Percentiles rank a stretch among this genome's conserved stretches.
Conservation (phyloP, 1,140 invertebrate species). For the Caligus rogercresseyi region DNA sequence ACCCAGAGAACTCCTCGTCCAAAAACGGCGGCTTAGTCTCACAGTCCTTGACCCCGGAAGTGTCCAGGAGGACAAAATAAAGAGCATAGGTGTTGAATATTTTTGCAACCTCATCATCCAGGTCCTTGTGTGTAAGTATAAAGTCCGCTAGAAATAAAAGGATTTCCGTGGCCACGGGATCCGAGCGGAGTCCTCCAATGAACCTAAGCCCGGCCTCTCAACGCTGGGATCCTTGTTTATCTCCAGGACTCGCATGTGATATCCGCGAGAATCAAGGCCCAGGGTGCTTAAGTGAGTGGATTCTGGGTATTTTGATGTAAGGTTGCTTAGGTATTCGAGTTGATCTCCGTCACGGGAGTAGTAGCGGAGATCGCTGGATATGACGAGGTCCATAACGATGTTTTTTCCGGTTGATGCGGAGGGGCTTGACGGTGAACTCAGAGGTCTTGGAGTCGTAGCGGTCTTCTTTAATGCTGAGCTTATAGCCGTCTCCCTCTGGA, state of each 20-base stretch:
- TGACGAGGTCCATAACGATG: background rate
- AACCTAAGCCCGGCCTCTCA: background rate
- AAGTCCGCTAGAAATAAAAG: background rate
- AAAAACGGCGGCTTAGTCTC: background rate
- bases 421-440: background rate
- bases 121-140: background rate
- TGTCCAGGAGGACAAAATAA: background rate
- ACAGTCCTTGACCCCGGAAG: background rate
- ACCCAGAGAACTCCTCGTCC: background rate
- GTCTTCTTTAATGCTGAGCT: background rate
- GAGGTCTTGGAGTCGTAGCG: background rate
- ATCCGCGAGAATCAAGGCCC: background rate
- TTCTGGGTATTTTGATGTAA: background rate
- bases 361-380: background rate
- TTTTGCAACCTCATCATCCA: background rate
- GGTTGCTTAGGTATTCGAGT: background rate
- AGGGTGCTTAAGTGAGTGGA: background rate
- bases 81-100: background rate
- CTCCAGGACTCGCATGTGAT: background rate
- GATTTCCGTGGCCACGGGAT: background rate
- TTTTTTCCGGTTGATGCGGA: background rate
- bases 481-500: background rate
- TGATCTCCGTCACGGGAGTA: background rate
- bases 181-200: background rate
- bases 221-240: background rate